phyloP scores from a whole-genome alignment of 1,140 invertebrate species.

The Pogonognathellus flavescens region DNA sequence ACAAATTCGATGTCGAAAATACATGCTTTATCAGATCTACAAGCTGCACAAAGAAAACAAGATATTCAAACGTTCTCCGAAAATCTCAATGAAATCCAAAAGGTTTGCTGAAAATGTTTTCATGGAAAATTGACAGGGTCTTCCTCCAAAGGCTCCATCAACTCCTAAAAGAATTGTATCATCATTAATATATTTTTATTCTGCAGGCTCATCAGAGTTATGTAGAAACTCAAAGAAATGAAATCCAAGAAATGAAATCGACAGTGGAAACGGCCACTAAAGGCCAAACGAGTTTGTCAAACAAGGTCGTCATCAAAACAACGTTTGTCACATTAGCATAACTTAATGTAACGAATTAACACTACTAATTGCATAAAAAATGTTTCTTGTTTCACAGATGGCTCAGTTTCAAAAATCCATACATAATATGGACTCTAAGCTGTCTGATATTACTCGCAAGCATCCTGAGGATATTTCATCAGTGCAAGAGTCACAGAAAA shows the following conservation, averaged over 20 bases:
- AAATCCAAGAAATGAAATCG: conserved; percentile 52
- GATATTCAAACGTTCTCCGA: conserved; percentile 59
- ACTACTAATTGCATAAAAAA: no score
- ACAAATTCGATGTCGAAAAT: conserved; percentile 41
- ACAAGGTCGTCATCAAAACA: conserved; percentile 12
- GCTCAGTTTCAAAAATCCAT: conserved; percentile 56
- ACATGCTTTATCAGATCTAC: conserved; percentile 33
- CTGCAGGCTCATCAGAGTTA: conserved; percentile 53
- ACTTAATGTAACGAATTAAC: background rate
- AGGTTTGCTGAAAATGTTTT: conserved; percentile 7
- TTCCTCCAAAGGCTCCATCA: no score
- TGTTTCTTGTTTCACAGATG: conserved; percentile 5
- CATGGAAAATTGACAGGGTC: no score
- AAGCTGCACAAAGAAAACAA: conserved; percentile 54
- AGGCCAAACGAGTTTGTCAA: conserved; percentile 49
- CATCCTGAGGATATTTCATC: conserved; percentile 42
- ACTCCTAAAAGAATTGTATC: no score
- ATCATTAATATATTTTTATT: background rate
- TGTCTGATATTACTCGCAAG: conserved; percentile 30
- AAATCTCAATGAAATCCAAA: conserved; percentile 54
- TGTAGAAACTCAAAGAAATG: conserved; percentile 40
- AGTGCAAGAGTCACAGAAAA: conserved; percentile 45
- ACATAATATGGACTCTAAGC: conserved; percentile 55
- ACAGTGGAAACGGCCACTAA: conserved; percentile 39
- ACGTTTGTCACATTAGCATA: background rate